phyloP scores from a whole-genome alignment of 2,888 invertebrate genomes.

The Agriopis aurantiaria region DNA sequence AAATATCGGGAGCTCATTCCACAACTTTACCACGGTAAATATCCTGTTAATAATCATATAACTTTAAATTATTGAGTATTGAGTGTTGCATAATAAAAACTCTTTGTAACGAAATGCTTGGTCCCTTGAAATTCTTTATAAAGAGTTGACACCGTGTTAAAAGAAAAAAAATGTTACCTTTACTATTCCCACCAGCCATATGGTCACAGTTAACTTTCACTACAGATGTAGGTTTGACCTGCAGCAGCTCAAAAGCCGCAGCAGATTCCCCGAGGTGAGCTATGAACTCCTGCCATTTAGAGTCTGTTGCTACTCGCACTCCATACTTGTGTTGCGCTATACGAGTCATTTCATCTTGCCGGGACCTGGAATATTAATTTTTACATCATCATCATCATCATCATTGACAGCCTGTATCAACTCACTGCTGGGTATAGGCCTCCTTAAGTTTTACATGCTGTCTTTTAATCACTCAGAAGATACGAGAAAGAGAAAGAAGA shows the following conservation, averaged over 20 bases:
- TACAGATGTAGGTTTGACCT: constrained; percentile 88
- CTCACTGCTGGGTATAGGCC: too few relatives aligned
- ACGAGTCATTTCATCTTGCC: constrained; percentile 88
- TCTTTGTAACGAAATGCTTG: too few relatives aligned
- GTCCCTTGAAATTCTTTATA: too few relatives aligned
- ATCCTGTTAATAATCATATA: too few relatives aligned
- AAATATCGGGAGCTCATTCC: too few relatives aligned
- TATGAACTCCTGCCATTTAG: constrained; percentile 84
- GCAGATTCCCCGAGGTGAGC: constrained; percentile 88
- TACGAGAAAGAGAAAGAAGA: too few relatives aligned
- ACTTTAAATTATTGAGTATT: too few relatives aligned
- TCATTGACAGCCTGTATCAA: too few relatives aligned
- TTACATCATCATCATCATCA: too few relatives aligned
- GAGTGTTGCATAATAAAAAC: too few relatives aligned
- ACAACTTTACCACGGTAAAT: too few relatives aligned
- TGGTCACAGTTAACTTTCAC: constrained; percentile 83
- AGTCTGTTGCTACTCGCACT: constrained; percentile 78
- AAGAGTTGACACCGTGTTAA: too few relatives aligned
- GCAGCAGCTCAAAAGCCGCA: constrained; percentile 89
- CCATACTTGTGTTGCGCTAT: constrained; percentile 90
- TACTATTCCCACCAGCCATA: constrained; percentile 78
- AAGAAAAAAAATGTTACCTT: constrained; percentile 68
- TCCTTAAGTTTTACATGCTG: background rate
- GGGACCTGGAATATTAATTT: constrained; percentile 74
- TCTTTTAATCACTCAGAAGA: background rate